Percentiles rank a stretch among this genome's conserved stretches.
phyloP scores from a whole-genome alignment of 2,888 invertebrate species.

The Liodrosophila aerea region DNA sequence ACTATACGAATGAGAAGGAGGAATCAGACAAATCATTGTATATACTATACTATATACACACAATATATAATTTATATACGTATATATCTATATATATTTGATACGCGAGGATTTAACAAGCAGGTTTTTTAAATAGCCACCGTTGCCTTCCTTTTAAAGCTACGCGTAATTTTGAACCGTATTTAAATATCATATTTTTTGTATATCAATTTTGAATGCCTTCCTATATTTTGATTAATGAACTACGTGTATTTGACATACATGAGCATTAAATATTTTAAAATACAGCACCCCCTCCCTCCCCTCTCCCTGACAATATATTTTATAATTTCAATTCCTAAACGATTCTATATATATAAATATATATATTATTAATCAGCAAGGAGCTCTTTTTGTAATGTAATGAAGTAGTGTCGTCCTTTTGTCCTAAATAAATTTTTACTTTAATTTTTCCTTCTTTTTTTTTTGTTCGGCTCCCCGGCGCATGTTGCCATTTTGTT shows the following conservation, averaged over 20 bases:
- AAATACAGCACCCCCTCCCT: too few species aligned
- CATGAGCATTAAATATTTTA: constrained; percentile 23
- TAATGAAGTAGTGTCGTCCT: constrained; percentile 18
- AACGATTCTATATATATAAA: constrained; percentile 1
- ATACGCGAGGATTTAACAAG: constrained; percentile 35
- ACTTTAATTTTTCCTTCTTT: constrained; percentile 24
- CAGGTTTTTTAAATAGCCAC: constrained; percentile 66
- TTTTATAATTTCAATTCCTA: too few species aligned
- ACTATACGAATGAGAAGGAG: constrained; percentile 7
- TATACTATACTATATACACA: constrained; percentile 35
- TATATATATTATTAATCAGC: constrained; percentile 14
- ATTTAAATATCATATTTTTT: constrained; percentile 23
- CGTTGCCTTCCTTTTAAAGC: constrained; percentile 66
- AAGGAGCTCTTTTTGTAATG: constrained; percentile 28
- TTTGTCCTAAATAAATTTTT: constrained; percentile 8
- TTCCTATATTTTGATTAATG: constrained; percentile 38
- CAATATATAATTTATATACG: constrained; percentile 30
- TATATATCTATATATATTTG: constrained; percentile 14
- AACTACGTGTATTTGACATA: constrained; percentile 60
- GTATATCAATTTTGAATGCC: constrained; percentile 39
- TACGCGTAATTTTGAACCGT: constrained; percentile 40
- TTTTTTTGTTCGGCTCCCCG: constrained; percentile 50
- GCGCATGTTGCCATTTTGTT: constrained; percentile 71
- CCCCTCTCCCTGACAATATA: too few species aligned
- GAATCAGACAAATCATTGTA: constrained; percentile 24